These are phyloP conservation scores for Astyanax mexicanus DNA, from an alignment of 2,797 vertebrate genomes.

Conservation along the genomic window DNA sequence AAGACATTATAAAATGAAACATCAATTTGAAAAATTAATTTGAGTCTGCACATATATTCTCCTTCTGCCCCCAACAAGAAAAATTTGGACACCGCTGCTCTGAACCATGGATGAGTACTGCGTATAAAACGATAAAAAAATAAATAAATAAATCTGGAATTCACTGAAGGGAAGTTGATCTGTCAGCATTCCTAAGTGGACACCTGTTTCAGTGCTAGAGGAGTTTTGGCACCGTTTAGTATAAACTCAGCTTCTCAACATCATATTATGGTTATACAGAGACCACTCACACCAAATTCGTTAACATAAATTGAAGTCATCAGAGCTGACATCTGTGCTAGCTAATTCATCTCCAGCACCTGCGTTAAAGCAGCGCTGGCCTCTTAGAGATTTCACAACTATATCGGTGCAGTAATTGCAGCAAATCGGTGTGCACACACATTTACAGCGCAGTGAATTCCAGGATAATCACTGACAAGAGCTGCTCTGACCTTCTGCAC, in stretches of 20 bases:
- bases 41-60: too few relatives aligned
- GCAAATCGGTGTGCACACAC: constrained; percentile 26
- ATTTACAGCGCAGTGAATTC: constrained; percentile 11
- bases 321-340: constrained; percentile 29
- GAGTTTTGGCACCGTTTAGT: constrained; percentile 10
- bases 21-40: too few relatives aligned
- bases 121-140: too few relatives aligned
- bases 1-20: too few relatives aligned
- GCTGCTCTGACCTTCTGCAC: neutral
- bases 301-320: constrained; percentile 27
- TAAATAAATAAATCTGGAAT: neutral
- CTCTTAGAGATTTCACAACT: constrained; percentile 21
- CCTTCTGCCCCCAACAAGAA: too few relatives aligned
- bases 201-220: constrained; percentile 24
- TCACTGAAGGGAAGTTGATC: constrained; percentile 12
- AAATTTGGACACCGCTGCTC: too few relatives aligned
- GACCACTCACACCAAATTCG: constrained; percentile 31
- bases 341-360: constrained; percentile 28
- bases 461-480: neutral
- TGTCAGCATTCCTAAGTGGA: constrained; percentile 17
- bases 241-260: neutral
- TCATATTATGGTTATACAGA: constrained; percentile 10
- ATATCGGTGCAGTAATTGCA: constrained; percentile 38
- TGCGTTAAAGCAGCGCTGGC: constrained; percentile 23
- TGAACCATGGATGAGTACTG: too few relatives aligned